Evolutionary conservation across 2,797 vertebrate species (phyloP), one percentile per base, ranked within the genome.

Genomic region (Amphiprion clarkii): DNA sequence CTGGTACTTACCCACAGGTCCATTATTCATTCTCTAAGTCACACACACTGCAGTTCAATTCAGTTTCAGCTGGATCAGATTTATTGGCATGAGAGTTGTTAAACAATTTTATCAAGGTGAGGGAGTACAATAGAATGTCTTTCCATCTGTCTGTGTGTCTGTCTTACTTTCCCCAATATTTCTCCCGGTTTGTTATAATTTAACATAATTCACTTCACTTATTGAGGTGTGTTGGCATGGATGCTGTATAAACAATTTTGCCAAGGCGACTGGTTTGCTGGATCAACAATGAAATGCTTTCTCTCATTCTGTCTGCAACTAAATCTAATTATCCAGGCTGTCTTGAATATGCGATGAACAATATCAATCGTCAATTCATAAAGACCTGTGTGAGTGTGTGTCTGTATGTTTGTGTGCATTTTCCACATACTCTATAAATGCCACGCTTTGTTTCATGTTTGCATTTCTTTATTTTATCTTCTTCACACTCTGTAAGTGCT

Each of bases 111-210:
- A 57, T 68, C 13, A 68, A 49, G 29, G 17, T 1, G 16, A 53
- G 51, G 39, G 33, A 61, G 48, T 25, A 70, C 23, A 68, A 62
- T 55, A 14, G 59, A 67, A 55, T 63, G 19, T 33, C 11, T 36
- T 31, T 69, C 53, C 48, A 19, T 76, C 73, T 61, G 25, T 19
- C 17, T 19, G 19, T 16, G 16, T 67, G 53, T 67, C 40, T 25
- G 9, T 60, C 52, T 57, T n/a, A 57, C 58, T 67, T 57, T 54
- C 39, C 16, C 14, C 27, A 44, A 36, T 46, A 36, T 40, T 67
- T 65, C 29, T 69, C 42, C 40, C 59, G 64, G 51, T 78, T 77
- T 79, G 84, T 75, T 88, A 69, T 69, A 60, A 31, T 70, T 65
- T 81, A 85, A 79, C 31, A 76, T 55, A 68, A 83, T 82, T 82